Evolutionary conservation across 1,140 invertebrate genomes (phyloP), one percentile per base, ranked within the genome.

Genomic region (Plectrocnemia conspersa): DNA sequence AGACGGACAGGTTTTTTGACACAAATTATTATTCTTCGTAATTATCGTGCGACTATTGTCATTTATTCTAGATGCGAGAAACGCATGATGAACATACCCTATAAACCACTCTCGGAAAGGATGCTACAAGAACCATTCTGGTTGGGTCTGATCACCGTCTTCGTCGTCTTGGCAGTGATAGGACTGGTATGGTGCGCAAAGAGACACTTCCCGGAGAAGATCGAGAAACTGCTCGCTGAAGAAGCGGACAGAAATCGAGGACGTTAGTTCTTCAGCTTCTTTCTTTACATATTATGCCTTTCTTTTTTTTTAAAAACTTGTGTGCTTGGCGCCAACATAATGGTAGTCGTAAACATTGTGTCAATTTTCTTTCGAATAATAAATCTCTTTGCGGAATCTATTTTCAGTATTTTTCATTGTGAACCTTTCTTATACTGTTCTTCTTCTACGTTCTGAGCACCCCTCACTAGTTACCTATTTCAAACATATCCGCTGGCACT

Each of bases 101-200:
- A 79, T 66, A 83, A 82, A 58, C 83, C 84, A 1, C 64, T 86
- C 18, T 82, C 82, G 32, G 76, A 87, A 49, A 67, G 86, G 18
- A 89, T 90, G 86, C 71, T 89, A 3, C 82, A 88, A 62, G 86
- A 90, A 66, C 86, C 86, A 0, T 89, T 90, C 68, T 90, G 86
- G 86, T 69, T 90, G 11, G 86, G 86, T 1, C 73, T 90, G 11
- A 86, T 89, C 65, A 86, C 86, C 0, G 86, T 90, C 7, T 84
- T 83, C 52, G 77, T 84, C 3, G 86, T 89, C 5, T 75, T 90
- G 55, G 79, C 77, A 27, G 74, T 85, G 16, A 84, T 90, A 56
- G 85, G 84, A 7, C 70, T 87, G 16, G 79, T 88, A 5, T 89
- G 85, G 82, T 89, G 86, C 67, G 83, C 85, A 38, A 88, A 87